phyloP scores from a whole-genome alignment of 2,888 invertebrate species.

The Hyalella azteca region DNA sequence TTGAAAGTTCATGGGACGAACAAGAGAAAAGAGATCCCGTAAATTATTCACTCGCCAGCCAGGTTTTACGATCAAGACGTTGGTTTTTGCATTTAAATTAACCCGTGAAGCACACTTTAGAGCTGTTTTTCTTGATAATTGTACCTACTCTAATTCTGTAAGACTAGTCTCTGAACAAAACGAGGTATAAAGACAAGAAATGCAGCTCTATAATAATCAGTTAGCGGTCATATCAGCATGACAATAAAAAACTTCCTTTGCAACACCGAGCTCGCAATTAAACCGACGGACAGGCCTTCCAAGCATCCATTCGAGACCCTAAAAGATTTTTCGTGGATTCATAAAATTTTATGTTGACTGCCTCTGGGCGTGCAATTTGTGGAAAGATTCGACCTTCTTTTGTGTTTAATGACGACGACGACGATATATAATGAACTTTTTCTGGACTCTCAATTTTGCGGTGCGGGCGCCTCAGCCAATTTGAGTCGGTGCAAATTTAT shows the following conservation, averaged over 20 bases:
- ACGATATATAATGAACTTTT: no score
- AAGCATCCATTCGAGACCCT: neutral
- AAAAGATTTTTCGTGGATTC: neutral
- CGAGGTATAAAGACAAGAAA: neutral
- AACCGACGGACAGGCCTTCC: neutral
- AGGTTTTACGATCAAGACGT: no score
- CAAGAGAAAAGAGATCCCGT: no score
- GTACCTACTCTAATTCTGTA: neutral
- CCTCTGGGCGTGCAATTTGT: neutral
- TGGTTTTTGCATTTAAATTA: no score
- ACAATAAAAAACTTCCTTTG: slow-evolving; percentile 2
- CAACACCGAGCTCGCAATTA: neutral
- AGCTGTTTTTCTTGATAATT: neutral
- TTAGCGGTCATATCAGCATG: neutral
- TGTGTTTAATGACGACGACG: neutral
- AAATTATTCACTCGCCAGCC: no score
- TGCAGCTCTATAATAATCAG: neutral
- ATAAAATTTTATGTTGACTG: neutral
- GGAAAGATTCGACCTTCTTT: no score
- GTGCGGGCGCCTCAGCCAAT: no score
- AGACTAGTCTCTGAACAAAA: neutral
- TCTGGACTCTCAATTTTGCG: no score
- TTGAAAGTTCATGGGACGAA: no score
- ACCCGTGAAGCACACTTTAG: no score
- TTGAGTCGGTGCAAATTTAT: no score